These are phyloP conservation scores for Cantharis lateralis DNA, from an alignment of 2,888 invertebrate species.

Conservation along the genomic window DNA sequence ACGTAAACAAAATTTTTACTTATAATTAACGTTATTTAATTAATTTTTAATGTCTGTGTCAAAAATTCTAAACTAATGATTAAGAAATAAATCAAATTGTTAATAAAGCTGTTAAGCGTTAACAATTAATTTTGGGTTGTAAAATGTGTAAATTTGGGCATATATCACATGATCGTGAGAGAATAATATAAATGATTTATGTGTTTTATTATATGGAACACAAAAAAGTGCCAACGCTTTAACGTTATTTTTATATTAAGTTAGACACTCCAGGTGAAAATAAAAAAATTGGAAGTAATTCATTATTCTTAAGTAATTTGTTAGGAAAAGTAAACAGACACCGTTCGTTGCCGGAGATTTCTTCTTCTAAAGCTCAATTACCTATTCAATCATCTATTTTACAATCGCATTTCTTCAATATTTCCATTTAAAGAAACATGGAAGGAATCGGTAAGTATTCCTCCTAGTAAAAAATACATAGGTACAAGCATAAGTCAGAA, in stretches of 20 bases:
- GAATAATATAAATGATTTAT: not conserved
- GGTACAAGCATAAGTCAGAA: too few species aligned
- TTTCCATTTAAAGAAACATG: too few species aligned
- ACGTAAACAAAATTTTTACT: not conserved
- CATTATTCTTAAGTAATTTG: not conserved
- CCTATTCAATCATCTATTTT: not conserved
- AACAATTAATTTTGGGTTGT: not conserved
- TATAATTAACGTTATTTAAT: not conserved
- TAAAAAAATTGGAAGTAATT: not conserved
- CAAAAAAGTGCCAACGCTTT: not conserved
- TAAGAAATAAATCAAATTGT: slow-evolving; percentile 1
- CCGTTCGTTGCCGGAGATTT: not conserved
- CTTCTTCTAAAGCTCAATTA: not conserved
- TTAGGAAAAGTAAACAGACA: not conserved
- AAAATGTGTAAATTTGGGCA: not conserved
- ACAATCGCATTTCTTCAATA: not conserved
- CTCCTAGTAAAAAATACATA: too few species aligned
- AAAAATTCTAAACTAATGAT: not conserved
- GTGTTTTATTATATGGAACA: not conserved
- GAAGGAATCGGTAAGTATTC: too few species aligned
- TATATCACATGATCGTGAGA: not conserved
- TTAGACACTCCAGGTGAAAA: not conserved
- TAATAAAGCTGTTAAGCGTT: not conserved
- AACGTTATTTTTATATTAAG: not conserved
- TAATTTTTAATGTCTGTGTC: not conserved